Base-by-base conservation (phyloP, 2,113 vertebrate species). In the Zosterops japonicus region DNA sequence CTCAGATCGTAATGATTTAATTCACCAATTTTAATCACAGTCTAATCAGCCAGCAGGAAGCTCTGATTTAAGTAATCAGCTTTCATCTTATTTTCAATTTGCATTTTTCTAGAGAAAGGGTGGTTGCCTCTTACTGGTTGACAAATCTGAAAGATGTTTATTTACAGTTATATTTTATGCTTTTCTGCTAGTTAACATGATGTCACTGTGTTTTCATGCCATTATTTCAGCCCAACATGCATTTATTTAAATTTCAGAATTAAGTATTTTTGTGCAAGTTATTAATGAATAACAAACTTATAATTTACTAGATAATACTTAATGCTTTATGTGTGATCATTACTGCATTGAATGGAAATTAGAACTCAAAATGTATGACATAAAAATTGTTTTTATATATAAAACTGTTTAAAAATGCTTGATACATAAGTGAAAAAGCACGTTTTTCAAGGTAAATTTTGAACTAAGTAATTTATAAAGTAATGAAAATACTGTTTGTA, bases 21-120 rank as follows among this genome's bases (percentile, higher is more conserved):
- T 87, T 93, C 65, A 71, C 81, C 83, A 79, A 46, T 95, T 97
- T 95, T 95, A 96, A 95, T 95, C 91, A 87, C 52, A 82, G 57
- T 84, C 49, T 95, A 82, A 91, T 95, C 95, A 95, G 57, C 69
- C 25, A 84, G 65, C 53, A 87, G 87, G 83, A 89, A 87, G 44
- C 80, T 91, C 68, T 93, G 83, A 92, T 93, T 86, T 96, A 81
- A 87, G 42, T 63, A 96, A 94, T 95, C 81, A 94, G 22, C 70
- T 89, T 94, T 95, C 89, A 92, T 91, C 56, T 92, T 89, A 49
- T 31, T 95, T 92, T 78, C 69, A 35, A 50, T 95, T 93, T 91
- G 28, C 60, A 53, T 94, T 95, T 95, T 92, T 76, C 69, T 84
- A 76, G 81, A 57, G 53, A 77, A 88, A 65, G 36, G 25, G 20